Base-by-base conservation (phyloP, 2,113 vertebrate genomes). In the Microtus richardsoni region DNA sequence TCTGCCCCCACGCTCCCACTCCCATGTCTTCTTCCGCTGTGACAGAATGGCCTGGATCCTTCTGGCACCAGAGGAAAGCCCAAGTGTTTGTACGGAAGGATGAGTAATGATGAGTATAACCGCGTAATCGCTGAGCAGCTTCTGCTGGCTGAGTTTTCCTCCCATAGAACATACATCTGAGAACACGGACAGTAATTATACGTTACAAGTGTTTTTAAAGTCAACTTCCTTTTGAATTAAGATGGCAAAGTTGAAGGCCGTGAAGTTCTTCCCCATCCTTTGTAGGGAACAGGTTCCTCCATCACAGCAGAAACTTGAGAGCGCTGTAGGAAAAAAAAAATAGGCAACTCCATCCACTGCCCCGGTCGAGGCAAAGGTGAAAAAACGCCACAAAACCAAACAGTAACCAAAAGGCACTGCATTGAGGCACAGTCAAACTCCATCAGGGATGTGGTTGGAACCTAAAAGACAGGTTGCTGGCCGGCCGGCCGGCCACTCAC, bases 1-100 rank as follows among this genome's bases (percentile, higher is more conserved):
- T 52, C 77, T 44, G 17, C 13, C 79, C 33, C 36, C 52, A 3
- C 5, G 33, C 41, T 52, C 17, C 36, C 6, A n/a, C 62, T 44
- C 44, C 44, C 74, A 41, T 2, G 2, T 19, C 39, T 28, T 52
- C 62, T 9, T 17, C 44, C 17, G 0, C 3, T 1, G 41, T 10
- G 52, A 30, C 19, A 19, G 16, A 33, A 28, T 16, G 64, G 68
- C 60, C 7, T 14, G 39, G 58, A 8, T 39, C 24, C 75, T 28
- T 52, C 36, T 22, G 70, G 28, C 14, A 22, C 52, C 70, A 39
- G 8, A 47, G 1, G 28, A 16, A 41, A 10, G 11, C 30, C 68
- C 60, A 14, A 17, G 4, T 60, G 52, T 60, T 60, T 77, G 26
- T 12, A 54, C 7, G 44, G 14, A 36, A 17, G 85, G 10, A 7